These are phyloP conservation scores for Anastrepha obliqua DNA, from an alignment of 1,140 invertebrate genomes.

Conservation along the genomic window DNA sequence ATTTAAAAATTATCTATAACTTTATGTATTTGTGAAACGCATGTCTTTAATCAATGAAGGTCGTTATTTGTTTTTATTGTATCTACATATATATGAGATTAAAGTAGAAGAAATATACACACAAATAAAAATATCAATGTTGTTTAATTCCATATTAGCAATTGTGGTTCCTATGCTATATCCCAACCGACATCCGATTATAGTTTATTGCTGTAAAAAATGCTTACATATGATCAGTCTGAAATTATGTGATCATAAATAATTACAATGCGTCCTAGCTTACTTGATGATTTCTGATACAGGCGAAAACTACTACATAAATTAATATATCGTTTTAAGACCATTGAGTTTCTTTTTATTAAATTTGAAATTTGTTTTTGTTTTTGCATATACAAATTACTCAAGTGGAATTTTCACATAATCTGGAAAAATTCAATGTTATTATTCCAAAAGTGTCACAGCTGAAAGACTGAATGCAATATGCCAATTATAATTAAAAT, in stretches of 20 bases:
- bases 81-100: constrained; percentile 22
- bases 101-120: constrained; percentile 27
- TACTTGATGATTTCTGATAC: too few relatives aligned
- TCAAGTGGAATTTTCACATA: neutral
- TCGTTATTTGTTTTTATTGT: constrained; percentile 36
- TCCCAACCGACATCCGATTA: too few relatives aligned
- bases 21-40: neutral
- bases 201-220: too few relatives aligned
- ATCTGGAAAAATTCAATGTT: neutral
- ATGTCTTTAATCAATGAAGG: neutral
- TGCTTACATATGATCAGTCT: too few relatives aligned
- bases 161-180: too few relatives aligned
- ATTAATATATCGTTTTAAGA: neutral
- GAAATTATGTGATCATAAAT: too few relatives aligned
- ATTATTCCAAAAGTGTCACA: neutral
- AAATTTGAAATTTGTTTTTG: too few relatives aligned
- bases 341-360: neutral
- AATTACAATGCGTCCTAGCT: too few relatives aligned
- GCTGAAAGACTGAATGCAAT: neutral
- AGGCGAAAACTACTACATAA: neutral
- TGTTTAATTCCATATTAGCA: too few relatives aligned
- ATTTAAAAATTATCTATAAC: neutral
- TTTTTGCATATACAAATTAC: neutral
- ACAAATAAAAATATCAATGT: neutral
- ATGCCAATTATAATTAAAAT: neutral